A percentile compares a stretch with the other conserved stretches of the same genome.
Evolutionary conservation across 2,888 invertebrate species (phyloP).

Genomic region (Nymphalis polychloros): DNA sequence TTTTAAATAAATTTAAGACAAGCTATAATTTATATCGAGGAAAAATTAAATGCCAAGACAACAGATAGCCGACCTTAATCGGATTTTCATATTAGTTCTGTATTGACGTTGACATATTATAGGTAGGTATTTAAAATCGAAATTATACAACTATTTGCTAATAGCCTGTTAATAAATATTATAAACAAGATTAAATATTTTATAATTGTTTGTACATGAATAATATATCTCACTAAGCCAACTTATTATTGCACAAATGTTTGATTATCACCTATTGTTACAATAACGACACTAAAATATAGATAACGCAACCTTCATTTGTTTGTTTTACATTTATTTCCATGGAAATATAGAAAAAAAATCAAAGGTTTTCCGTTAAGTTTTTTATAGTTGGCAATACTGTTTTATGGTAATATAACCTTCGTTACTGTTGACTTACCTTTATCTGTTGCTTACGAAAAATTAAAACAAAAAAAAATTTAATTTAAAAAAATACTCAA

Average conservation of each 20-base stretch:
- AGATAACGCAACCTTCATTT: neutral
- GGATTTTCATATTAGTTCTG: too few species aligned
- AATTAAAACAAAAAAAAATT: neutral
- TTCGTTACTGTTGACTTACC: neutral
- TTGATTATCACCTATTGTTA: slow-evolving; percentile 4
- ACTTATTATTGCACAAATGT: neutral
- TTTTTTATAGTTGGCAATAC: neutral
- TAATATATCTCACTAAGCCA: neutral
- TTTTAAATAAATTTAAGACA: too few species aligned
- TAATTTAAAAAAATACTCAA: neutral
- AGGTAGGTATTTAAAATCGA: too few species aligned
- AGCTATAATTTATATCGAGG: too few species aligned
- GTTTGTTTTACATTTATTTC: neutral
- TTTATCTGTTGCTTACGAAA: neutral
- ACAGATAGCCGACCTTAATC: too few species aligned
- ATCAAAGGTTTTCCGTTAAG: neutral
- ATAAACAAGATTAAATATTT: neutral
- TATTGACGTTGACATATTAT: too few species aligned
- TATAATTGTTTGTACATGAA: neutral
- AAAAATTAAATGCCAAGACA: too few species aligned
- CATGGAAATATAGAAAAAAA: neutral
- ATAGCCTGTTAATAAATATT: too few species aligned
- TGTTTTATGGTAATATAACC: neutral
- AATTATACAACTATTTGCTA: too few species aligned
- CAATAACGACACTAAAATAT: slow-evolving; percentile 5